phyloP scores from a whole-genome alignment of 2,888 invertebrate species.

The Pristionchus japonicus region DNA sequence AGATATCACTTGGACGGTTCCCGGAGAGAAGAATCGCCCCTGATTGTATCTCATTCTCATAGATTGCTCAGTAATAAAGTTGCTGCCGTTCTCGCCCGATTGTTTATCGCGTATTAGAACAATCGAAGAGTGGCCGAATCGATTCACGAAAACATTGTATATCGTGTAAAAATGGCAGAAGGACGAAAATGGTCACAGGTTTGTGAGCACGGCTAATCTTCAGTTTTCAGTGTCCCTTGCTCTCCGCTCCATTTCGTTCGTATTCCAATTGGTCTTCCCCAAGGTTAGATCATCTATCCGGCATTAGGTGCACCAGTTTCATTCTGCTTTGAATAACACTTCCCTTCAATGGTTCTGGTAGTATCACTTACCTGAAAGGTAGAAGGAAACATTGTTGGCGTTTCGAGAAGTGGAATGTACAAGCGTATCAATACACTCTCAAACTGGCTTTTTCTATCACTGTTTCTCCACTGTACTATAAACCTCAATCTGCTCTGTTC shows the following conservation, averaged over 20 bases:
- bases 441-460: slow-evolving; percentile 38
- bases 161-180: background rate
- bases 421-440: background rate
- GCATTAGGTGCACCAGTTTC: background rate
- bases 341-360: background rate
- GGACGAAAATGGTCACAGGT: background rate
- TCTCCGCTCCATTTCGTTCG: slow-evolving; percentile 35
- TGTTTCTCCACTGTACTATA: slow-evolving; percentile 14
- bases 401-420: slow-evolving; percentile 8
- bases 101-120: background rate
- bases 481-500: background rate
- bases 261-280: slow-evolving; percentile 33
- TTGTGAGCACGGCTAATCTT: slow-evolving; percentile 13
- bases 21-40: slow-evolving; percentile 2
- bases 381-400: background rate
- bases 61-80: background rate
- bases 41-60: background rate
- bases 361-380: background rate
- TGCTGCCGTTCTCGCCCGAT: background rate
- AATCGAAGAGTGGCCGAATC: slow-evolving; percentile 10
- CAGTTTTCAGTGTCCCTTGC: background rate
- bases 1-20: slow-evolving; percentile 5
- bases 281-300: slow-evolving; percentile 16
- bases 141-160: background rate
- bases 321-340: background rate